phyloP scores from a whole-genome alignment of 2,797 vertebrate species.

The Margarornis squamiger region DNA sequence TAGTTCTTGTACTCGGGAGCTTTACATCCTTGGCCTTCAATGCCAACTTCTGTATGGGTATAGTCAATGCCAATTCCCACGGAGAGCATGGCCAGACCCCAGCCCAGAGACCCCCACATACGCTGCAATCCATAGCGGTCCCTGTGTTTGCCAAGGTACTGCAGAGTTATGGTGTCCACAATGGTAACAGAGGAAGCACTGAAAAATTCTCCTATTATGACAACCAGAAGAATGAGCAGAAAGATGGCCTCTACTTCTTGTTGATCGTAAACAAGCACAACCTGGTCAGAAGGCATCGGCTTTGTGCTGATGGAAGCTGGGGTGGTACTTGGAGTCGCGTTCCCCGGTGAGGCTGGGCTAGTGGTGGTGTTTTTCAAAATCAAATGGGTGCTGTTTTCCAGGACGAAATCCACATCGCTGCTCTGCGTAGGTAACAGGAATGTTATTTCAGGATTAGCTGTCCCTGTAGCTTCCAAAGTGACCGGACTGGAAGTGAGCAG shows the following conservation, averaged over 20 bases:
- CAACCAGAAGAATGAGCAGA: slow-evolving; percentile 90
- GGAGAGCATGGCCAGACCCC: slow-evolving; percentile 94
- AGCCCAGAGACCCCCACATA: slow-evolving; percentile 98
- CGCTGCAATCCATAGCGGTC: slow-evolving; percentile 95
- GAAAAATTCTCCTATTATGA: slow-evolving; percentile 98
- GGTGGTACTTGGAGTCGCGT: background rate
- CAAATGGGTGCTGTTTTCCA: slow-evolving; percentile 24
- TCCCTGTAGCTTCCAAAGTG: slow-evolving; percentile 1
- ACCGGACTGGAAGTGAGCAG: background rate
- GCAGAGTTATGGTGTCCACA: slow-evolving; percentile 94
- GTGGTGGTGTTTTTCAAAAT: background rate
- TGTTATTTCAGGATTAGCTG: background rate
- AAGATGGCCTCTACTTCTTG: slow-evolving; percentile 90
- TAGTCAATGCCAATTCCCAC: slow-evolving; percentile 97
- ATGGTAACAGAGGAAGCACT: slow-evolving; percentile 96
- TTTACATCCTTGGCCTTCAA: slow-evolving; percentile 83
- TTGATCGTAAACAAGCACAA: slow-evolving; percentile 81
- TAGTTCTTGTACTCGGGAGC: slow-evolving; percentile 90
- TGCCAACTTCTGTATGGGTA: slow-evolving; percentile 76
- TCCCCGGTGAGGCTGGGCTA: background rate
- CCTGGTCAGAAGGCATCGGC: slow-evolving; percentile 56
- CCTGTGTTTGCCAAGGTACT: slow-evolving; percentile 90
- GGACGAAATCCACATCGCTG: background rate
- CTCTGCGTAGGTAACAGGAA: background rate
- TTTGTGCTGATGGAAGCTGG: slow-evolving; percentile 51